Percentiles rank a stretch among this genome's conserved stretches.
Evolutionary conservation across 64 coral and sea anemone genomes (phyloP).

Genomic region (Cladopsammia gracilis): DNA sequence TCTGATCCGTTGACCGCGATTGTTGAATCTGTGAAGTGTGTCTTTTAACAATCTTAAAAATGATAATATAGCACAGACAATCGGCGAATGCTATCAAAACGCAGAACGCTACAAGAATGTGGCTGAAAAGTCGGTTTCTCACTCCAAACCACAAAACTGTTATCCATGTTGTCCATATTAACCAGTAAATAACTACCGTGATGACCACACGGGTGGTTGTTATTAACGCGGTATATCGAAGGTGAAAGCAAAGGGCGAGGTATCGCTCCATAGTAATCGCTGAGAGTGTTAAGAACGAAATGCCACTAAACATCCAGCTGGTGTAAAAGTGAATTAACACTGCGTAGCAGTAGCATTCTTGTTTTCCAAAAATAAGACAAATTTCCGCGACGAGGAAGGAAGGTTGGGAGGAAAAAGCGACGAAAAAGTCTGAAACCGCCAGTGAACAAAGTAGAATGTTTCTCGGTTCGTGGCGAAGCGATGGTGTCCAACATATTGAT

Average conservation of each 20-base stretch:
- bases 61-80: neutral
- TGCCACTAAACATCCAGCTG: conserved; percentile 73
- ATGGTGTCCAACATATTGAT: conserved; percentile 31
- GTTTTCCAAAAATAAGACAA: conserved; percentile 11
- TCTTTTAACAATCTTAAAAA: conserved; percentile 29
- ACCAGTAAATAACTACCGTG: conserved; percentile 64
- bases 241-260: conserved; percentile 72
- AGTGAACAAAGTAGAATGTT: conserved; percentile 68
- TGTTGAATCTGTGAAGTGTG: neutral
- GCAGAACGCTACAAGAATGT: neutral
- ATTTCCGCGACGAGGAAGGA: conserved; percentile 42
- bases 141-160: conserved; percentile 27
- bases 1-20: neutral
- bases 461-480: conserved; percentile 52
- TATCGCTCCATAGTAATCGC: conserved; percentile 86
- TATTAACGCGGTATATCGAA: conserved; percentile 74
- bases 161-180: conserved; percentile 9
- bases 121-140: neutral
- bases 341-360: conserved; percentile 40
- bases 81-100: neutral
- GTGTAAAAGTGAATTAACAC: conserved; percentile 68
- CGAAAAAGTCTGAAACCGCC: conserved; percentile 76
- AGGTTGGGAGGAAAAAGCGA: conserved; percentile 69
- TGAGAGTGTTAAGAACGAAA: conserved; percentile 86
- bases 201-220: conserved; percentile 53